phyloP scores from a whole-genome alignment of 64 coral and sea anemone genomes.

The Porites lutea region DNA sequence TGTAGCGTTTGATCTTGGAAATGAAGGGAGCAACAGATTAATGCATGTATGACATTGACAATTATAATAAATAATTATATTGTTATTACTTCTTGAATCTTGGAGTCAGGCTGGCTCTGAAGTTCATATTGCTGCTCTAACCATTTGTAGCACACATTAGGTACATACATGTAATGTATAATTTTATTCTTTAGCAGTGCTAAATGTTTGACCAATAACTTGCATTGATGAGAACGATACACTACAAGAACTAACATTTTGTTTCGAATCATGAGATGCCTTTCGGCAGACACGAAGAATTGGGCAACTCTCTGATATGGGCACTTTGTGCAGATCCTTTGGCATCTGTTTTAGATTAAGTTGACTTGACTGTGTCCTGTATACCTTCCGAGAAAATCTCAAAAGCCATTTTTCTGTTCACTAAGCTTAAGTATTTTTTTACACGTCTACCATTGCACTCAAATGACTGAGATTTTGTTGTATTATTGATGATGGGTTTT shows the following conservation, averaged over 20 bases:
- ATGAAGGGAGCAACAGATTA: background rate
- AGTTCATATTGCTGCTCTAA: background rate
- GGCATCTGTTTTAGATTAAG: too few relatives aligned
- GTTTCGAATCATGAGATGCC: background rate
- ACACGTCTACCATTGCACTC: too few relatives aligned
- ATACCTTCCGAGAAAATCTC: too few relatives aligned
- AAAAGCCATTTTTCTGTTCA: too few relatives aligned
- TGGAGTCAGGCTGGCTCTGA: slow-evolving; percentile 14
- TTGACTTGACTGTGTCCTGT: too few relatives aligned
- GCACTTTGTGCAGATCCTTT: too few relatives aligned
- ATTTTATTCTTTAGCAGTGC: background rate
- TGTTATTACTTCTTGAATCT: background rate
- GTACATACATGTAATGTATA: background rate
- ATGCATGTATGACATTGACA: background rate
- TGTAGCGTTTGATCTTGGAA: background rate
- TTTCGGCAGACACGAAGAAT: too few relatives aligned
- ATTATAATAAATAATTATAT: background rate
- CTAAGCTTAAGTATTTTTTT: too few relatives aligned
- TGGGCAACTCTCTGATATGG: too few relatives aligned
- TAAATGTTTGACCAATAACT: background rate
- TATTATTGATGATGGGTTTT: too few relatives aligned
- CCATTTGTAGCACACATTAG: too few relatives aligned
- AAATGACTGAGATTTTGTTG: too few relatives aligned
- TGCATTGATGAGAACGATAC: background rate
- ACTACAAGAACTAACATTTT: background rate